phyloP scores from a whole-genome alignment of 1,140 invertebrate species.

The Drosophila dunni region DNA sequence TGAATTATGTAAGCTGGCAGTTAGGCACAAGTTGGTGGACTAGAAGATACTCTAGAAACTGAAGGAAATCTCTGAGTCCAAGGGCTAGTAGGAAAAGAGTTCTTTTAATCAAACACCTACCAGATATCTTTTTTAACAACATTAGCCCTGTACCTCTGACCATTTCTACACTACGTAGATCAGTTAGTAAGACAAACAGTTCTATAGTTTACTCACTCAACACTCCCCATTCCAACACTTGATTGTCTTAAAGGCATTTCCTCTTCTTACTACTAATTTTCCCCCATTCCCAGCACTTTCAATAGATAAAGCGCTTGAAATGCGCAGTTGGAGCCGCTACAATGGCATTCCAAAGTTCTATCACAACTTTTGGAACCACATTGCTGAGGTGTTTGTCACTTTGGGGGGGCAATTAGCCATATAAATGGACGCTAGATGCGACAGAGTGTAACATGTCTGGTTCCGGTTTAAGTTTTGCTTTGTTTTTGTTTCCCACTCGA shows the following conservation, averaged over 20 bases:
- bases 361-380: conserved; percentile 18
- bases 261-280: background rate
- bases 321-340: background rate
- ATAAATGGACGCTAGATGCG: conserved; percentile 43
- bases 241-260: too few species aligned
- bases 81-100: too few species aligned
- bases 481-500: conserved; percentile 21
- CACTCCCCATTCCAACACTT: too few species aligned
- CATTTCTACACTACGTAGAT: too few species aligned
- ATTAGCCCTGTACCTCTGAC: too few species aligned
- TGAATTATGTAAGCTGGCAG: conserved; percentile 28
- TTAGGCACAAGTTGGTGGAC: background rate
- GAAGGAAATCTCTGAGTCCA: background rate
- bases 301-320: background rate
- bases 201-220: too few species aligned
- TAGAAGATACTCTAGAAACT: background rate
- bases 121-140: too few species aligned
- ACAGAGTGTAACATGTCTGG: conserved; percentile 32
- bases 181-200: too few species aligned
- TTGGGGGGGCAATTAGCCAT: conserved; percentile 45
- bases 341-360: conserved; percentile 7
- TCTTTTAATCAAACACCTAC: too few species aligned
- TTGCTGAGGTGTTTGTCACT: conserved; percentile 36
- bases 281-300: background rate
- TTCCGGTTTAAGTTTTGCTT: conserved; percentile 26